phyloP scores from a whole-genome alignment of 2,113 vertebrate genomes.

The Alethe castanea region DNA sequence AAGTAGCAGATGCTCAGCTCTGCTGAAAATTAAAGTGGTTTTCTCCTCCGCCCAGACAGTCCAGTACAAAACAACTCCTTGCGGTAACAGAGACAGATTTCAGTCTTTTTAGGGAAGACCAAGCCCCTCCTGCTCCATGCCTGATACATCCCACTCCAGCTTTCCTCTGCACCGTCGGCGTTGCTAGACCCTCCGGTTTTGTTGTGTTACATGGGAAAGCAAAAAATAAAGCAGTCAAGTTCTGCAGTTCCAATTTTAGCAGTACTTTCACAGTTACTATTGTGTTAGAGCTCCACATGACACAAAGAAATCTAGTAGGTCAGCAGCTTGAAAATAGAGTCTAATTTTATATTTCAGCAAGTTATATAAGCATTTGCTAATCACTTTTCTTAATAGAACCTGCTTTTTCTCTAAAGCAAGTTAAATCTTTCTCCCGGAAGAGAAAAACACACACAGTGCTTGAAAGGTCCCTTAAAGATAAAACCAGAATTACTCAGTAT shows the following conservation, averaged over 20 bases:
- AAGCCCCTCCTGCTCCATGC: background rate
- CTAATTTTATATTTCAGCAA: conserved; percentile 72
- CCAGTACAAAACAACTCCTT: background rate
- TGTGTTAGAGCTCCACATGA: conserved; percentile 62
- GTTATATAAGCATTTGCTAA: conserved; percentile 64
- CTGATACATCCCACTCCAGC: background rate
- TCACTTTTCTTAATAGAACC: background rate
- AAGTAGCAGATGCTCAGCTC: background rate
- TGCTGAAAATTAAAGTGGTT: background rate
- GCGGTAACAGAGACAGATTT: background rate
- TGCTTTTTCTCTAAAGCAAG: background rate
- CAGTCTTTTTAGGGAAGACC: background rate
- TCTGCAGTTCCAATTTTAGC: conserved; percentile 66
- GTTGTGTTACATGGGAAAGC: background rate
- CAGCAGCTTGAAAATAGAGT: conserved; percentile 61
- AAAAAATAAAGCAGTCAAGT: conserved; percentile 58
- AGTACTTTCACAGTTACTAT: conserved; percentile 55
- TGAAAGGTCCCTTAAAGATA: conserved; percentile 58
- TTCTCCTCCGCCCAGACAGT: background rate
- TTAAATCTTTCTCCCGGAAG: background rate
- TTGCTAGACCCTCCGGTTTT: background rate
- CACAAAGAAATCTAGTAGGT: conserved; percentile 66
- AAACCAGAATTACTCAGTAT: conserved; percentile 27
- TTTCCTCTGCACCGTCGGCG: background rate
- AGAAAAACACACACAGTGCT: background rate